Conservation (phyloP, 2,888 invertebrate species). For the Torymus aiolomorphi region DNA sequence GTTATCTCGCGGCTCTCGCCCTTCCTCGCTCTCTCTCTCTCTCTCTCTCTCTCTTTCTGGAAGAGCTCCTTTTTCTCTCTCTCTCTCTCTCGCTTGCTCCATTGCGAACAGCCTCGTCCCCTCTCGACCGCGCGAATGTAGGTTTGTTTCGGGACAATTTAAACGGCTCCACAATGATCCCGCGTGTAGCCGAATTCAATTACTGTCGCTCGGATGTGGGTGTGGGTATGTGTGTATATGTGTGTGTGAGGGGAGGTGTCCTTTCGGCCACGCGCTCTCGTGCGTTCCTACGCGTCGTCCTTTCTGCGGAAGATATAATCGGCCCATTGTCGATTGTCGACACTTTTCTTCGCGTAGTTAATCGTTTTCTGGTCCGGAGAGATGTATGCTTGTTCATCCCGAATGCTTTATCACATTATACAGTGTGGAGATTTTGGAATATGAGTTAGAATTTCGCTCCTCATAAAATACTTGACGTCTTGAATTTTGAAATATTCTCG, state of each 20-base stretch:
- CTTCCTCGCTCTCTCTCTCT: constrained; percentile 59
- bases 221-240: neutral
- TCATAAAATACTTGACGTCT: too few relatives aligned
- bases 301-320: constrained; percentile 55
- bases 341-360: neutral
- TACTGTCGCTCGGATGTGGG: constrained; percentile 59
- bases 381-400: neutral
- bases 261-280: too few relatives aligned
- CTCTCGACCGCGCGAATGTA: constrained; percentile 55
- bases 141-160: constrained; percentile 68
- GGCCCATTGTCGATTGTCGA: constrained; percentile 8
- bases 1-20: constrained; percentile 64
- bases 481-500: too few relatives aligned
- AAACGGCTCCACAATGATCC: constrained; percentile 70
- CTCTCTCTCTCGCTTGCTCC: neutral
- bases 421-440: too few relatives aligned
- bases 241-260: neutral
- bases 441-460: too few relatives aligned
- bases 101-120: neutral
- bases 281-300: constrained; percentile 51
- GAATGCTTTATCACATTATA: neutral
- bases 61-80: constrained; percentile 10
- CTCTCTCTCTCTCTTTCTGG: constrained; percentile 37
- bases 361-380: too few relatives aligned
- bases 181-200: constrained; percentile 67